Conservation (phyloP, 2,113 vertebrate species). For the Macquaria ambigua region DNA sequence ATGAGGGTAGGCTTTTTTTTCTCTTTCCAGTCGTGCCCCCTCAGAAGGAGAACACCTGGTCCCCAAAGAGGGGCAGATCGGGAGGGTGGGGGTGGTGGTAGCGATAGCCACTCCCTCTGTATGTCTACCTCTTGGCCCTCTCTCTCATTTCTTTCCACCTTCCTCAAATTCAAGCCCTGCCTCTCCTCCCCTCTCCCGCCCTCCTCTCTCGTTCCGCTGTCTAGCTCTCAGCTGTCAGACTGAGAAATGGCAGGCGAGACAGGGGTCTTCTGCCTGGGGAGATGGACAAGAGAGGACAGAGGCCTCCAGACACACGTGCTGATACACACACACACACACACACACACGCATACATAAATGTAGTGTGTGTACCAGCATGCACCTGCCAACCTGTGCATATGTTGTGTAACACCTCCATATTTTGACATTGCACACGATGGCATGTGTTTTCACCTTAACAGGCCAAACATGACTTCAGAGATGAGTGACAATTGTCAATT, state of each 20-base stretch:
- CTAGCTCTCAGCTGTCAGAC: constrained; percentile 79
- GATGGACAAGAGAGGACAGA: constrained; percentile 60
- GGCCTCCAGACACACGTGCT: constrained; percentile 55
- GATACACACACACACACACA: constrained; percentile 35
- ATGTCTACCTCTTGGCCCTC: constrained; percentile 29
- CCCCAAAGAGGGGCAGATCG: constrained; percentile 44
- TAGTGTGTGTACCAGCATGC: constrained; percentile 15
- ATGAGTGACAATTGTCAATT: constrained; percentile 27
- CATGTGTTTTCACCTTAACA: background rate
- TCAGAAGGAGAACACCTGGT: constrained; percentile 75
- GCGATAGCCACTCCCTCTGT: constrained; percentile 40
- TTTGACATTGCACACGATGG: constrained; percentile 7
- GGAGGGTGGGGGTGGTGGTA: constrained; percentile 3
- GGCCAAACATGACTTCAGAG: background rate
- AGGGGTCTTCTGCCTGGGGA: constrained; percentile 75
- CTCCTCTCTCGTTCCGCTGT: constrained; percentile 59
- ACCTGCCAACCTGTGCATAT: constrained; percentile 48
- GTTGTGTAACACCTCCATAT: constrained; percentile 31
- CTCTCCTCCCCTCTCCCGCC: background rate
- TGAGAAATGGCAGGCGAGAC: constrained; percentile 78
- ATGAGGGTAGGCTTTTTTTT: constrained; percentile 54
- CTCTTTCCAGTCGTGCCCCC: constrained; percentile 54
- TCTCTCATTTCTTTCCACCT: constrained; percentile 34
- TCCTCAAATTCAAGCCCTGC: constrained; percentile 20
- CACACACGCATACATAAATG: constrained; percentile 20